A percentile compares a stretch with the other conserved stretches of the same genome.
These are phyloP conservation scores for Chloropsis hardwickii DNA, from an alignment of 2,113 vertebrate genomes.

Conservation along the genomic window DNA sequence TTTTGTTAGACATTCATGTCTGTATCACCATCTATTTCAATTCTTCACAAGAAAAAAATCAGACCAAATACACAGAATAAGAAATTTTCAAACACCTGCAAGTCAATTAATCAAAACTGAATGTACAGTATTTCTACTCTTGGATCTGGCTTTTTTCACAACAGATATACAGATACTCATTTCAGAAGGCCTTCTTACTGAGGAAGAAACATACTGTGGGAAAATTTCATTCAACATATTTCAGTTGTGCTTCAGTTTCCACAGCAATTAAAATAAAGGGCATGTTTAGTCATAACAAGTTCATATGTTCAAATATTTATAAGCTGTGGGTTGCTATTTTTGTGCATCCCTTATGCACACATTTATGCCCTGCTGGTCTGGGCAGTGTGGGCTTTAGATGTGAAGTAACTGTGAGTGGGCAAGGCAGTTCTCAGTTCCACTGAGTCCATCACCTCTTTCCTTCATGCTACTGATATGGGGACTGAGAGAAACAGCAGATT, in stretches of 20 bases:
- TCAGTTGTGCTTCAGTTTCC: neutral
- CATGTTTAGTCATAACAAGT: neutral
- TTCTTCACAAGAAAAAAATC: neutral
- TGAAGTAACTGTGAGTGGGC: neutral
- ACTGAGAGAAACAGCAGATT: neutral
- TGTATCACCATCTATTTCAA: neutral
- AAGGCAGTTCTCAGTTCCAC: neutral
- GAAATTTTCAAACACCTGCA: neutral
- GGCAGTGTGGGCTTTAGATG: neutral
- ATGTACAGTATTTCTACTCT: neutral
- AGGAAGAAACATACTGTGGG: neutral
- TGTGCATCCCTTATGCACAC: neutral
- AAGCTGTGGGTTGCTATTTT: neutral
- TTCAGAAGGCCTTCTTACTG: neutral
- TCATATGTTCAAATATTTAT: neutral
- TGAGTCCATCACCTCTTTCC: neutral
- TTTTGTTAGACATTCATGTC: neutral
- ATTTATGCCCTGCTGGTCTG: neutral
- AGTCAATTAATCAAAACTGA: neutral
- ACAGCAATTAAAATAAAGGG: neutral
- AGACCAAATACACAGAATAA: neutral
- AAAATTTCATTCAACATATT: neutral
- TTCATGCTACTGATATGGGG: neutral
- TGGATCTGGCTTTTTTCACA: accelerated
- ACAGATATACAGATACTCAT: neutral